Evolutionary conservation across 2,888 invertebrate species (phyloP), one percentile per base, ranked within the genome.

Genomic region (Fabriciana adippe): DNA sequence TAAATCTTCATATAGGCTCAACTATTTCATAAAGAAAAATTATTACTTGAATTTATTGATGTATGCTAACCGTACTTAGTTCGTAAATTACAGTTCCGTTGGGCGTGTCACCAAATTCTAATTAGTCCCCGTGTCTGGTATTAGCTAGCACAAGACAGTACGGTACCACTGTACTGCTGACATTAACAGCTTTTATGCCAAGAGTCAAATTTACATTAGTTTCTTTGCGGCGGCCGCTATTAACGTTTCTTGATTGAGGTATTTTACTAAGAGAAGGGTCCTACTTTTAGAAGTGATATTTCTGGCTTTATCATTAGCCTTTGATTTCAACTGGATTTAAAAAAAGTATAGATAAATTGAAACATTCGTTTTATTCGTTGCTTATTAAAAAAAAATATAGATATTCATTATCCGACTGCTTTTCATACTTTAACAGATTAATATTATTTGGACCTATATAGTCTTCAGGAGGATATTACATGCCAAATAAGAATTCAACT

Each of bases 41-140:
- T 5, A 16, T n/a, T 18, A 53, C 6, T 56, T 57, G 14, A 47
- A 18, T 13, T 35, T 21, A 8, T 13, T 1, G 16, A 13, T 51
- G 15, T 75, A 74, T 87, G 84, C 81, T 73, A 74, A 79, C 86
- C 41, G 80, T 91, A 87, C 85, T 78, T 81, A 84, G 78, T 85
- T 82, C 64, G 73, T 72, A 86, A 88, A 84, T 88, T 78, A 81
- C 76, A 80, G 79, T 75, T 73, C 64, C 71, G 77, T 74, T 70
- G 81, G 87, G 85, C 90, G 88, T 91, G 91, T 89, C 89, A 86
- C 87, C 86, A 86, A 87, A 89, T 90, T 91, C 85, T 92, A 92
- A 92, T 92, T 92, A 90, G 86, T 83, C 79, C 72, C 83, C 86
- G 92, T 92, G 90, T 85, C 91, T 88, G 92, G 90, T 79, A 82